Base-by-base conservation (phyloP, 2,888 invertebrate species). In the Gryllus longicercus region DNA sequence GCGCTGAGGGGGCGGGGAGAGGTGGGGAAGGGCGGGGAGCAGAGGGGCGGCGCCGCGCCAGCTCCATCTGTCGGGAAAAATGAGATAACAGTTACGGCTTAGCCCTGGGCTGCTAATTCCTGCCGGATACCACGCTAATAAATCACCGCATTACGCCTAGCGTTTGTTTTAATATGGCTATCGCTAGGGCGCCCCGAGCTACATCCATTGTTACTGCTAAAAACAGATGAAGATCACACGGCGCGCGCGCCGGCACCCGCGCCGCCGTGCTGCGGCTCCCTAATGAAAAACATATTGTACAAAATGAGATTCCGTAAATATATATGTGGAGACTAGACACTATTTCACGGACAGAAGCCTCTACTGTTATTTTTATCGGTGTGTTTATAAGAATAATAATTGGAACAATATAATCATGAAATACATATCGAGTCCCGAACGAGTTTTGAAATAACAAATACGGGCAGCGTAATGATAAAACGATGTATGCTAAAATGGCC, bases 161-260 rank as follows among this genome's bases (percentile, higher is more conserved):
- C 79, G 79, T 79, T 79, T 79, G 79, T 79, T 79, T 79, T 79
- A 79, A 79, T 79, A 79, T 79, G 79, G 79, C 79, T 79, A 79
- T 79, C 79, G 76, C 79, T 79, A 50, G 79, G 49, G 77, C 50
- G 49, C 79, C 50, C 21, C 50, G 79, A 18, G 79, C 79, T 51
- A 76, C 79, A 79, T 51, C 51, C 18, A 51, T 75, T 75, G 79
- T 50, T 75, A 78, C 78, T 78, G 63, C 51, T 78, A 51, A 51
- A 78, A 78, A 79, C 79, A 79, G 74, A 79, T 79, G 75, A 79
- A 79, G 79, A 75, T 75, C 75, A 75, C 50, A 75, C 18, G 74
- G 79, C 79, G 75, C 75, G 74, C 50, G 50, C 16, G 75, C 79
- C 23, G 74, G 50, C 77, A 25, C 25, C 79, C 63, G 16, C 63